Base-by-base conservation (phyloP, 1,140 invertebrate genomes). In the Euura saliciscinereae region DNA sequence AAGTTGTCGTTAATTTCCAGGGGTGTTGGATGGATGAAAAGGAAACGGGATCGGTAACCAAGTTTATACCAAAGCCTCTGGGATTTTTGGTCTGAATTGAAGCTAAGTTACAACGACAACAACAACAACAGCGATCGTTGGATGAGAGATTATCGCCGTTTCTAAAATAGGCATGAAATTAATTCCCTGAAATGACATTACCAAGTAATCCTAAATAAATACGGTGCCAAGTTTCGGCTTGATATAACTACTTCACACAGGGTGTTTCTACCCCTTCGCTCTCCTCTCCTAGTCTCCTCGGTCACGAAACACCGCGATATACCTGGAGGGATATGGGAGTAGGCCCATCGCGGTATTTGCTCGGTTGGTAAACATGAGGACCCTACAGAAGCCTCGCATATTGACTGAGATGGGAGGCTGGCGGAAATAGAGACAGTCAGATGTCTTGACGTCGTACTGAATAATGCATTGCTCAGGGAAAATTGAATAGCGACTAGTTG, bases 391-490 rank as follows among this genome's bases (percentile, higher is more conserved):
- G 42, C 66, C 43, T 10, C 73, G 66, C 71, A 67, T 46, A 64
- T 65, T 45, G 71, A 77, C 76, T 65, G 43, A 59, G 72, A 69
- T 64, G 72, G 76, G 73, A 75, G 70, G 51, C 68, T 68, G 65
- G 65, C 77, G 78, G 78, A 82, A 81, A 82, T 82, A 80, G 78
- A 81, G 78, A 81, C 78, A 81, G 81, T 78, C 51, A 59, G 51
- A 59, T 59, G 51, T 59, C 81, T 81, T 81, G 78, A 77, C 73
- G 77, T 69, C 69, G 78, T 78, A 59, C 77, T 81, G 80, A 81
- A 83, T 83, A 83, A 81, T 83, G 79, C 79, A 83, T 79, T 75
- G 76, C 75, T 73, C 65, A 65, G 72, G 76, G 75, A 81, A 83
- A 83, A 83, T 82, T 81, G 78, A 80, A 79, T 81, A 78, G 78